Base-by-base conservation (phyloP, 2,797 vertebrate species). In the Argentina silus region DNA sequence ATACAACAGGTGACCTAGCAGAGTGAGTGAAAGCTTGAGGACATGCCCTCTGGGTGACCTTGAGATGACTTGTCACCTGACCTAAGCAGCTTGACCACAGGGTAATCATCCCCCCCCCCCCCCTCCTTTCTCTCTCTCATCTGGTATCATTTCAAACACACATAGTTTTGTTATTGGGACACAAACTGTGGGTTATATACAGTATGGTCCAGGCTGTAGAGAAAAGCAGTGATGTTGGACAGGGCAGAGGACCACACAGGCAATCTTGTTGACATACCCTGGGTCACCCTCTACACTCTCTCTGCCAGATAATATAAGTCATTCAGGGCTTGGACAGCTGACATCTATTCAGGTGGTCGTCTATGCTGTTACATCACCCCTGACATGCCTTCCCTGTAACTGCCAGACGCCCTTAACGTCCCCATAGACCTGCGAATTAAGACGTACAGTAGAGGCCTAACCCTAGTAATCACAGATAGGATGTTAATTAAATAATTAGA, bases 41-140 rank as follows among this genome's bases (percentile, higher is more conserved):
- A 63, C 76, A 56, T 74, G 79, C 3, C 82, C 85, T 87, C 57
- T 74, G 74, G 12, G 48, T 72, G 73, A 83, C 87, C 85, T 83
- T 84, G 47, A 85, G 48, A 59, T 45, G 57, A 70, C 55, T 72
- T 78, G 78, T 78, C 75, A 80, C 72, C 78, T 75, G 69, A 44
- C 80, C 60, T 64, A 53, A 70, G 67, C 45, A 75, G 69, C 56
- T 42, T 74, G 72, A 76, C 57, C 83, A 56, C 27, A 36, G 1
- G 27, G 27, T 36, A 36, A 36, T 36, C 1, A 1, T 4, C 27
- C 27, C 27, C 27, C 27, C 1, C 27, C 27, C 4, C 27, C 27
- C 27, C n/a, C n/a, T n/a, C n/a, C n/a, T n/a, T n/a, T n/a, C n/a
- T n/a, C n/a, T n/a, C n/a, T n/a, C n/a, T n/a, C 27, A 36, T 36